These are phyloP conservation scores for Fulica atra DNA, from an alignment of 2,113 vertebrate genomes.

Conservation along the genomic window DNA sequence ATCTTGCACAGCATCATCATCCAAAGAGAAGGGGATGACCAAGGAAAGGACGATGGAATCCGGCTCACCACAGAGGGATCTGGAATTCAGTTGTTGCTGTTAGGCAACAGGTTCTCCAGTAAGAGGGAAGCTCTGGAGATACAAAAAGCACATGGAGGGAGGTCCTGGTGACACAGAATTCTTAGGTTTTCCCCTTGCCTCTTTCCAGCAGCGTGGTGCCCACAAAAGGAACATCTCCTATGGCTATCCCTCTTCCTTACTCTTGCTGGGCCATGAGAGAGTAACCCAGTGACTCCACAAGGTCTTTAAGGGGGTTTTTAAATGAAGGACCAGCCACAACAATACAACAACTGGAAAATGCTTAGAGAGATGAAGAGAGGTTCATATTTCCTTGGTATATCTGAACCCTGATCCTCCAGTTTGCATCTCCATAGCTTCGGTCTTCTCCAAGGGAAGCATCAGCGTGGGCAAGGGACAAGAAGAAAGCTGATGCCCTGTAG, in stretches of 20 bases:
- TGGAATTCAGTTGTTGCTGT: background rate
- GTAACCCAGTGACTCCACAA: background rate
- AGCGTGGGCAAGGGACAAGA: background rate
- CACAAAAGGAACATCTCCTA: background rate
- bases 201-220: background rate
- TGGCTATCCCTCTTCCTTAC: background rate
- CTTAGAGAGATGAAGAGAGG: background rate
- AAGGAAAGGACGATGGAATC: too few relatives aligned
- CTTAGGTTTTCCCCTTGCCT: background rate
- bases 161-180: rapidly evolving
- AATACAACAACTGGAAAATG: background rate
- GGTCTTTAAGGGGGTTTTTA: background rate
- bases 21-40: too few relatives aligned
- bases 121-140: background rate
- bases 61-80: background rate
- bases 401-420: background rate
- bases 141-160: rapidly evolving
- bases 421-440: background rate
- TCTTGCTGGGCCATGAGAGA: background rate
- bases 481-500: background rate
- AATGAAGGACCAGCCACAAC: background rate
- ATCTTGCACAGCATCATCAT: background rate
- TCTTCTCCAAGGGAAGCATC: background rate
- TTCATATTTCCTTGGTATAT: background rate
- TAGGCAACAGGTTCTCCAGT: background rate